A percentile compares a stretch with the other conserved stretches of the same genome.
Evolutionary conservation across 2,113 vertebrate genomes (phyloP).

Genomic region (Poeciliopsis retropinna): DNA sequence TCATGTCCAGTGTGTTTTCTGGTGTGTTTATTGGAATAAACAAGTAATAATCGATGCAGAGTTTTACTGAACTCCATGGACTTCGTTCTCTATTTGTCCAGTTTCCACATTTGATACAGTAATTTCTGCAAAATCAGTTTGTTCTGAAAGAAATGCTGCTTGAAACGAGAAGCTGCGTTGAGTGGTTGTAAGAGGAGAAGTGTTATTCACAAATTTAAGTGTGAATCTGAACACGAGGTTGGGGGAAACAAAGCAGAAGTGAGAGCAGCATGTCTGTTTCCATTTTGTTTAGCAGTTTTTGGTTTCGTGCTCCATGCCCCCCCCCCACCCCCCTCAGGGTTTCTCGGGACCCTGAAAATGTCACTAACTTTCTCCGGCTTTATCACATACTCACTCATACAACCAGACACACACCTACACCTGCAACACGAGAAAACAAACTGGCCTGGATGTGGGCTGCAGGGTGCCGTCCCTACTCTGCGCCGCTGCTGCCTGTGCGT

Average conservation of each 20-base stretch:
- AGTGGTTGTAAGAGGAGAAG: no score
- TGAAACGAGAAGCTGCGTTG: no score
- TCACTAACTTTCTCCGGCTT: slow-evolving; percentile 38
- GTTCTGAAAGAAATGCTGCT: no score
- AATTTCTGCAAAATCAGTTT: no score
- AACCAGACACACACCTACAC: slow-evolving; percentile 24
- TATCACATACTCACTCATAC: slow-evolving; percentile 7
- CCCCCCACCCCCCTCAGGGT: slow-evolving; percentile 17
- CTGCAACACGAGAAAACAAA: not conserved
- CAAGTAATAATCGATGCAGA: no score
- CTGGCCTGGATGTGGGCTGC: not conserved
- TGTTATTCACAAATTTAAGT: no score
- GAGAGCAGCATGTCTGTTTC: slow-evolving; percentile 41
- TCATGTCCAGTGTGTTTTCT: no score
- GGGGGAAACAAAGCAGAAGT: slow-evolving; percentile 16
- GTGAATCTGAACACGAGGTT: not conserved
- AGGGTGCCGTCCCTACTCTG: slow-evolving; percentile 54
- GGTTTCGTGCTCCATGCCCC: slow-evolving; percentile 59
- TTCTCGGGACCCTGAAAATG: slow-evolving; percentile 55
- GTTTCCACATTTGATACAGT: no score
- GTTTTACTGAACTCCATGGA: no score
- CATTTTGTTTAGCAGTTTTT: slow-evolving; percentile 50
- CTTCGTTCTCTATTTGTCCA: no score
- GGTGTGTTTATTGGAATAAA: no score
- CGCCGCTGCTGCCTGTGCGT: not conserved